Evolutionary conservation across 2,797 vertebrate genomes (phyloP).

Genomic region (Sylvilagus floridanus): DNA sequence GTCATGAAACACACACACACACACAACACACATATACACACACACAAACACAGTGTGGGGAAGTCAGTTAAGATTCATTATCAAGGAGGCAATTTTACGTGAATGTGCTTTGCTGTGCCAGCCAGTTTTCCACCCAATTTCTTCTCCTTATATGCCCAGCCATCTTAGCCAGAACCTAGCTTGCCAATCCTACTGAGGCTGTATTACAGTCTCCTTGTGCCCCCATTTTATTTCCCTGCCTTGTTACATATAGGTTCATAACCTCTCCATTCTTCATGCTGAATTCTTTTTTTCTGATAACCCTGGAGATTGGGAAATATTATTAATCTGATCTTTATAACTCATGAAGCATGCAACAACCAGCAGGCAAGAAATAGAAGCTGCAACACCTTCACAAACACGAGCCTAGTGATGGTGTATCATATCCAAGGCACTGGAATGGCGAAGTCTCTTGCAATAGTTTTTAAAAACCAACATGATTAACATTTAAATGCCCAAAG

Average conservation of each 20-base stretch:
- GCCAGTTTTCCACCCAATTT: neutral
- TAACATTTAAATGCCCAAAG: slow-evolving; percentile 79
- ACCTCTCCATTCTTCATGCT: neutral
- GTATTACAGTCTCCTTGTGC: neutral
- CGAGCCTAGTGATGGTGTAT: neutral
- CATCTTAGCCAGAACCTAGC: neutral
- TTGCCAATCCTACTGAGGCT: neutral
- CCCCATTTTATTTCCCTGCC: neutral
- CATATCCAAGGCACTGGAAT: neutral
- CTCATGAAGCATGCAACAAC: neutral
- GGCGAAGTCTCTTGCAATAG: slow-evolving; percentile 22
- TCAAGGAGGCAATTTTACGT: neutral
- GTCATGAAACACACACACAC: slow-evolving; percentile 68
- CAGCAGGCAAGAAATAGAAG: neutral
- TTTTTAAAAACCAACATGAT: slow-evolving; percentile 79
- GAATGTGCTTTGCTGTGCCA: neutral
- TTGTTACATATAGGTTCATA: neutral
- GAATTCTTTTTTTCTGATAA: neutral
- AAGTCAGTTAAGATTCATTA: slow-evolving; percentile 37
- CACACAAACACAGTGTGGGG: neutral
- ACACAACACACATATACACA: slow-evolving; percentile 8
- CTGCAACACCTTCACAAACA: neutral
- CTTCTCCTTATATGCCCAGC: neutral
- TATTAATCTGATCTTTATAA: neutral
- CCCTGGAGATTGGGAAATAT: neutral